Evolutionary conservation across 2,113 vertebrate genomes (phyloP).

Genomic region (Bombycilla garrulus): DNA sequence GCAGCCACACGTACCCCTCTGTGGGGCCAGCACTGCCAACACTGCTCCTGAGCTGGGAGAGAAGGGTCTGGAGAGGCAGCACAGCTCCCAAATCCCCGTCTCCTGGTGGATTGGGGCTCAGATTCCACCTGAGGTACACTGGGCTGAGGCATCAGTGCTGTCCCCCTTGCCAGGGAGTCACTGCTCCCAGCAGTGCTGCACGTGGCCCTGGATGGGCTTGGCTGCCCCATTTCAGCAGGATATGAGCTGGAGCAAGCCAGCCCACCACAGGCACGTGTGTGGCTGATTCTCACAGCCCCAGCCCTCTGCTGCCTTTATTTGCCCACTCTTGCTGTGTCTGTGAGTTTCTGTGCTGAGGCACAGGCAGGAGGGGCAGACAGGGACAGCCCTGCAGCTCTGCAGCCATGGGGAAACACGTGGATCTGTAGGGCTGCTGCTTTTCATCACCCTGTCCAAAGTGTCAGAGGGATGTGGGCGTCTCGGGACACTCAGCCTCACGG

Average conservation of each 20-base stretch:
- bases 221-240: not conserved
- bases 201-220: not conserved
- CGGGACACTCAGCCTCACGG: not conserved
- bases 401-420: not conserved
- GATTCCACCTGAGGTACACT: not conserved
- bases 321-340: not conserved
- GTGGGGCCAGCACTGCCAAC: not conserved
- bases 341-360: not conserved
- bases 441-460: no score
- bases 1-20: accelerated
- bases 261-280: accelerated
- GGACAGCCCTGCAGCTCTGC: not conserved
- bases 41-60: not conserved
- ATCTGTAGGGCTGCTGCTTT: not conserved
- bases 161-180: not conserved
- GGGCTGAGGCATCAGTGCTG: not conserved
- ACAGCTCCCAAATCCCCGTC: not conserved
- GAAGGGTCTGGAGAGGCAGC: not conserved
- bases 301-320: not conserved
- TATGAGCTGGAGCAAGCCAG: not conserved
- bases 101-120: not conserved
- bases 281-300: not conserved
- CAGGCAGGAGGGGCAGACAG: not conserved
- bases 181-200: accelerated
- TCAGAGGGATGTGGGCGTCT: not conserved